Evolutionary conservation across 2,797 vertebrate genomes (phyloP), one percentile per base, ranked within the genome.

Genomic region (Crypturellus tataupa): DNA sequence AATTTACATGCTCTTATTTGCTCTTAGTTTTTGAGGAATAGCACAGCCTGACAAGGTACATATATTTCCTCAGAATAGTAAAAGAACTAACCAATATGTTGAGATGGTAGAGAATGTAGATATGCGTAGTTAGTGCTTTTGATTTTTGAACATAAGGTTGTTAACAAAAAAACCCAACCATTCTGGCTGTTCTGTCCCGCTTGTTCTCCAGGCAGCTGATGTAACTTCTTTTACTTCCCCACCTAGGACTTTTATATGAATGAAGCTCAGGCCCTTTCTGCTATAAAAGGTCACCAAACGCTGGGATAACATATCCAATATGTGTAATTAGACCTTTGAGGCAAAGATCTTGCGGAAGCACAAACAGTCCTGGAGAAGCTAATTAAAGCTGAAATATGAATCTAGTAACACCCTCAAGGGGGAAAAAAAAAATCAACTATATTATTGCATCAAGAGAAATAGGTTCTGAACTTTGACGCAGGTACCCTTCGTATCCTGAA

Each of bases 311-410:
- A 64, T 94, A 39, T 85, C 42, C 31, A 16, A 33, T 27, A 55
- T 40, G 49, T 85, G 31, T 71, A 93, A 89, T 85, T 94, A 95
- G 85, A 80, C 68, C 1, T 62, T 58, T 79, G 55, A 84, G 76
- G 71, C 81, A 58, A 35, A 31, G 65, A 60, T 89, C 47, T 71
- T 53, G 29, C 1, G 2, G 56, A 95, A 87, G 58, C 69, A 40
- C 9, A 73, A 60, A 39, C 44, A 81, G 8, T 80, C 25, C 44
- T 55, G 23, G 68, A 92, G 75, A 93, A 94, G 79, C 77, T 94
- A 92, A 88, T 85, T 95, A 92, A 92, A 92, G 25, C 58, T 75
- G 86, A 95, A 87, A 68, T 80, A 85, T 46, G 17, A 80, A 60
- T 64, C 33, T 35, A 77, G 59, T 47, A 90, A 73, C 35, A 44